Conservation (phyloP, 2,888 invertebrate genomes). For the Microdon myrmicae region DNA sequence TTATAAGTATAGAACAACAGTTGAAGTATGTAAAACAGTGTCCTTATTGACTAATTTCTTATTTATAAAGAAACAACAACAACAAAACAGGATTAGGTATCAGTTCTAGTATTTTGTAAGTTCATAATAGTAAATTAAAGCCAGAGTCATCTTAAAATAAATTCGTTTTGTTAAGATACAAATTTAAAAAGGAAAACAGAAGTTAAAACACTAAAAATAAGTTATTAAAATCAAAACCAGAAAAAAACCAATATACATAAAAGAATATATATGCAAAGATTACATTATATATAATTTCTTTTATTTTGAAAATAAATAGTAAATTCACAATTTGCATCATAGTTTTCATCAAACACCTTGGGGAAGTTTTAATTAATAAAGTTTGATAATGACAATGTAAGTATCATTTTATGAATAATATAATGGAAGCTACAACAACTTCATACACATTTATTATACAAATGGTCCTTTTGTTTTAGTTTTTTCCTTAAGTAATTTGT, state of each 20-base stretch:
- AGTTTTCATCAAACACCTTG: constrained; percentile 49
- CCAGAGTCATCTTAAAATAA: constrained; percentile 20
- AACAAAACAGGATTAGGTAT: no score
- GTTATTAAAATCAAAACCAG: constrained; percentile 43
- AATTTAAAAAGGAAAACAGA: constrained; percentile 19
- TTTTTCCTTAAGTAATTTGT: no score
- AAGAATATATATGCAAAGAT: constrained; percentile 26
- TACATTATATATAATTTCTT: constrained; percentile 34
- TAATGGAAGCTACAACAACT: no score
- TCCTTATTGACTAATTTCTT: constrained; percentile 45
- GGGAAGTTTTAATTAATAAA: no score
- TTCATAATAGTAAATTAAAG: constrained; percentile 13
- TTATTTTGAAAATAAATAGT: constrained; percentile 44
- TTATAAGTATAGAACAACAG: no score
- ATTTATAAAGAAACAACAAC: no score
- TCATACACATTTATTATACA: no score
- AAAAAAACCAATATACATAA: constrained; percentile 45
- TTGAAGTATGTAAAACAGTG: constrained; percentile 38
- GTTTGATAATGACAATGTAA: no score
- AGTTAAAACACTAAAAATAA: constrained; percentile 2
- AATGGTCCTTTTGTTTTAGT: no score
- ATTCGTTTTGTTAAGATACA: constrained; percentile 11
- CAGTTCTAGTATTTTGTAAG: constrained; percentile 12
- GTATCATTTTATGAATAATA: no score
- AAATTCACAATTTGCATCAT: constrained; percentile 48